Evolutionary conservation across 2,888 invertebrate genomes (phyloP).

Genomic region (Notocelia uddmanniana): DNA sequence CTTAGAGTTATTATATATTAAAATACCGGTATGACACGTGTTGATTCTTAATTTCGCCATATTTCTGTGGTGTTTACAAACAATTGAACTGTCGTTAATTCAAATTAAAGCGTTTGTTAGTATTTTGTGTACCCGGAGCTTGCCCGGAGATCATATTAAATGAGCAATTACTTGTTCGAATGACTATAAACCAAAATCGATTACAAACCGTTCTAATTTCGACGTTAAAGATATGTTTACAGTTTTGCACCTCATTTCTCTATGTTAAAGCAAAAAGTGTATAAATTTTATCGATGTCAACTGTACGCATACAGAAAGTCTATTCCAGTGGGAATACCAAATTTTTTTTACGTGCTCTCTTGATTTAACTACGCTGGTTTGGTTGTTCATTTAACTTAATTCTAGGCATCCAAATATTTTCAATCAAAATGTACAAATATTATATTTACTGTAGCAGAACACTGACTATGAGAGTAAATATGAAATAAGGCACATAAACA

Average conservation of each 20-base stretch:
- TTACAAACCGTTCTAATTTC: not conserved
- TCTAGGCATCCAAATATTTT: no score
- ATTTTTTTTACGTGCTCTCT: constrained; percentile 1
- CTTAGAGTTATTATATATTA: no score
- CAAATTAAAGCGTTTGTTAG: not conserved
- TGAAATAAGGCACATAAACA: no score
- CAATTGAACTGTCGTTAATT: constrained; percentile 21
- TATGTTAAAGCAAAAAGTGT: no score
- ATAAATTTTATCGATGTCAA: no score
- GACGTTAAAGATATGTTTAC: no score
- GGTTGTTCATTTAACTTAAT: not conserved
- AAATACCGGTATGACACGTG: no score
- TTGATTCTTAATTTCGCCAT: no score
- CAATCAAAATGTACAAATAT: no score
- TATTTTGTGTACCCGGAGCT: not conserved
- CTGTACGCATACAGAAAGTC: not conserved
- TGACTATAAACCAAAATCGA: constrained; percentile 13
- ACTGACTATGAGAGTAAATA: no score
- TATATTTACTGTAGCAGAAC: no score
- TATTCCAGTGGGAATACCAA: not conserved
- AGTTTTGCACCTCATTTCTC: no score
- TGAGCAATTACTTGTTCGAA: constrained; percentile 13
- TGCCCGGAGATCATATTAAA: constrained; percentile 12
- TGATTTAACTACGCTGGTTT: not conserved
- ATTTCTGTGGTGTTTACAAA: not conserved